Evolutionary conservation across 2,113 vertebrate species (phyloP).

Genomic region (Pyrgilauda ruficollis): DNA sequence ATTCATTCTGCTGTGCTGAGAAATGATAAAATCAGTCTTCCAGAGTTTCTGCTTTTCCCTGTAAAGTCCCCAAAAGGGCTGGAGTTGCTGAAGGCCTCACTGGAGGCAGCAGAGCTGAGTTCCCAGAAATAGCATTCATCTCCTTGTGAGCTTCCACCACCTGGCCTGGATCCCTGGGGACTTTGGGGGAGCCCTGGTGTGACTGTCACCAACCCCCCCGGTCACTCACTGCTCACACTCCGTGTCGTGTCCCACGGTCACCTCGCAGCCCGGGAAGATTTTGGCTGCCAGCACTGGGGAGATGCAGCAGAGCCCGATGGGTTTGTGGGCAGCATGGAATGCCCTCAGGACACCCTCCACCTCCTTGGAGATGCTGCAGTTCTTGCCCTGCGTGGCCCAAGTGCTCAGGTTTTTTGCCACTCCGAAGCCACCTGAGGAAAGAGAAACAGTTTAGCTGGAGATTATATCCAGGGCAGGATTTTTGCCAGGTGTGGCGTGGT

Average conservation of each 20-base stretch:
- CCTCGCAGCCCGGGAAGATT: conserved; percentile 82
- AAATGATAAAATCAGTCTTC: not conserved
- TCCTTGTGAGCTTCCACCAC: fast-evolving
- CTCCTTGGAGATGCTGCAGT: conserved; percentile 70
- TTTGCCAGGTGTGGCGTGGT: not conserved
- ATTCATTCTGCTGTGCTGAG: not conserved
- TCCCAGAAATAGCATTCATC: fast-evolving
- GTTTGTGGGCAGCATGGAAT: conserved; percentile 82
- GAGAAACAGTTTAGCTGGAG: not conserved
- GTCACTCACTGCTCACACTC: conserved; percentile 77
- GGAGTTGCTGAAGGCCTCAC: not conserved
- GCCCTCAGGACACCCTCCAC: conserved; percentile 77
- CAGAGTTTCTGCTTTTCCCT: not conserved
- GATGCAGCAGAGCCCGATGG: conserved; percentile 88
- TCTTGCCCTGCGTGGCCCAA: conserved; percentile 84
- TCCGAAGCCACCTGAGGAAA: conserved; percentile 83
- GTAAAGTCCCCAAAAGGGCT: not conserved
- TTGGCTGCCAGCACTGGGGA: conserved; percentile 85
- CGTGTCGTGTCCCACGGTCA: conserved; percentile 82
- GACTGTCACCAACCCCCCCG: fast-evolving
- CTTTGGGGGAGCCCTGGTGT: not conserved
- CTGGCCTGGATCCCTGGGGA: not conserved
- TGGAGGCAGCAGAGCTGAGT: not conserved
- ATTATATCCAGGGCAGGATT: not conserved
- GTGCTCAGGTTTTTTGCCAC: conserved; percentile 86